phyloP scores from a whole-genome alignment of 2,888 invertebrate genomes.

The Acrocyrtus sp. region DNA sequence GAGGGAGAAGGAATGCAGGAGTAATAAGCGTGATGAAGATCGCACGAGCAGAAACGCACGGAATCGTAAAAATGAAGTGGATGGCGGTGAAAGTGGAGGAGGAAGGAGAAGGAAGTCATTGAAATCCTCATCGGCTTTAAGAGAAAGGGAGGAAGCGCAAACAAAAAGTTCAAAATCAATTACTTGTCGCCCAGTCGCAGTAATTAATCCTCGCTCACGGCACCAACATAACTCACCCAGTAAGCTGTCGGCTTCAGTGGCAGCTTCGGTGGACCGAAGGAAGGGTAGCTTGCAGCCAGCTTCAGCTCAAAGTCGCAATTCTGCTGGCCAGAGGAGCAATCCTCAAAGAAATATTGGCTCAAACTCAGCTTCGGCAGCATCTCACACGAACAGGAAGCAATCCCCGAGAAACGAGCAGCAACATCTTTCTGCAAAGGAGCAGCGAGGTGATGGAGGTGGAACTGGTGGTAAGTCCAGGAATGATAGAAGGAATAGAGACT shows the following conservation, averaged over 20 bases:
- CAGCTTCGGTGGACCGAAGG: too few relatives aligned
- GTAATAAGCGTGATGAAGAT: constrained; percentile 1
- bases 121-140: neutral
- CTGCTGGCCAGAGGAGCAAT: too few relatives aligned
- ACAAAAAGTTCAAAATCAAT: constrained; percentile 26
- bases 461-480: neutral
- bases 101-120: neutral
- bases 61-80: too few relatives aligned
- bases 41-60: neutral
- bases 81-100: too few relatives aligned
- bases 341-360: too few relatives aligned
- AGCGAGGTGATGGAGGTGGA: neutral
- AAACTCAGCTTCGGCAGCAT: too few relatives aligned
- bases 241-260: too few relatives aligned
- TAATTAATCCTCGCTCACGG: constrained; percentile 23
- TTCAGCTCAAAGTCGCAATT: too few relatives aligned
- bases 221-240: neutral
- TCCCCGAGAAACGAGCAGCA: too few relatives aligned
- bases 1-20: neutral
- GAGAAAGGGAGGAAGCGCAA: constrained; percentile 1
- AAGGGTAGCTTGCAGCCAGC: too few relatives aligned
- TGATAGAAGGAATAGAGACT: neutral
- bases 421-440: constrained; percentile 21
- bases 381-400: constrained; percentile 8
- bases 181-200: constrained; percentile 10